Evolutionary conservation across 2,797 vertebrate genomes (phyloP), one percentile per base, ranked within the genome.

Genomic region (Cryptoprocta ferox): DNA sequence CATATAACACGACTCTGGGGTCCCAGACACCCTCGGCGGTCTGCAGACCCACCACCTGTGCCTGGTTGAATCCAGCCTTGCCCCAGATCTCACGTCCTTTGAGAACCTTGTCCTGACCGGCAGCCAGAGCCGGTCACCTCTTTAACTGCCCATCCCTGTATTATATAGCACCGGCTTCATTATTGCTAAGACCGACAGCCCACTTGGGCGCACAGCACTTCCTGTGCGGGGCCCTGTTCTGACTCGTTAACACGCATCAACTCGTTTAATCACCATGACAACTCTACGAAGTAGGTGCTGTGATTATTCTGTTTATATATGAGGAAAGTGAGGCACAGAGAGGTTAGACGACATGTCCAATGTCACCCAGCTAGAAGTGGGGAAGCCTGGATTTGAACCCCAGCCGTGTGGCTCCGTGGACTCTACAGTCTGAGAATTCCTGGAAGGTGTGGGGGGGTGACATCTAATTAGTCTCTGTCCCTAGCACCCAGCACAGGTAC

Each of bases 1-100:
- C 4, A 24, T 7, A 53, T n/a, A 45, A 24, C 24, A 16, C 0
- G 0, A 53, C 16, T 48, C 85, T 53, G 37, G 24, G 63, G 93
- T 21, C 80, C 39, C 70, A 59, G 65, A 68, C 5, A 56, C 76
- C 81, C 71, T 39, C 0, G 11, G 75, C 30, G 2, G 5, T 71
- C 30, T 85, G 4, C 15, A 50, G 81, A 24, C 61, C 50, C 18
- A 19, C 45, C 3, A n/a, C 50, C 65, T 94, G 85, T 37, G 32
- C 50, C 80, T 24, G 76, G 48, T 4, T 48, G 84, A 75, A 24
- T 66, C 35, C 28, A 66, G 70, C 16, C 19, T 32, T 89, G 89
- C 35, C 32, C 70, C 84, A 56, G 84, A 59, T 28, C 39, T 15
- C 56, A 42, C 3, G 21, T 65, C 35, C 48, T 79, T 50, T 48